Evolutionary conservation across 2,113 vertebrate genomes (phyloP).

Genomic region (Nothocercus nigrocapillus): DNA sequence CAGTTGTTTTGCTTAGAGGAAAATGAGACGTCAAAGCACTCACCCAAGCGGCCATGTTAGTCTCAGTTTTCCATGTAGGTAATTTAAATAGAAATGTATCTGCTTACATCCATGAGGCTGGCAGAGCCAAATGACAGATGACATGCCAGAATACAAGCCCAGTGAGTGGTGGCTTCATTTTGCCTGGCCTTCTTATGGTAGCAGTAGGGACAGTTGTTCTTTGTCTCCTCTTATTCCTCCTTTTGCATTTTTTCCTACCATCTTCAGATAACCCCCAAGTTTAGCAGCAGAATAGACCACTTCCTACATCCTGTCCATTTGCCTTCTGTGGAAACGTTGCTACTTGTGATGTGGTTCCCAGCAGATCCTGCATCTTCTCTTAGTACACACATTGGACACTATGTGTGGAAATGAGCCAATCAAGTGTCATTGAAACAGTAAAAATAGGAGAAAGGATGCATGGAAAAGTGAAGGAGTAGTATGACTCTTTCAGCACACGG

Average conservation of each 20-base stretch:
- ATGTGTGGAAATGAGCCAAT: neutral
- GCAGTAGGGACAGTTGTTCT: neutral
- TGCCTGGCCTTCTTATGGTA: neutral
- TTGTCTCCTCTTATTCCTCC: neutral
- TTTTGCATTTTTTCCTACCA: neutral
- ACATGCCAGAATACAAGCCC: neutral
- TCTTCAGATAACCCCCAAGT: neutral
- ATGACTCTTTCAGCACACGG: neutral
- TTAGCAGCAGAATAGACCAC: neutral
- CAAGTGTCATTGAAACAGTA: neutral
- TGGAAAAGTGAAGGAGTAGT: neutral
- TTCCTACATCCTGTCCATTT: neutral
- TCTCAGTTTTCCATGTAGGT: neutral
- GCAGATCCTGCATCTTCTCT: neutral
- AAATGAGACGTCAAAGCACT: neutral
- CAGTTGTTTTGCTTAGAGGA: neutral
- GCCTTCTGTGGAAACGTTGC: neutral
- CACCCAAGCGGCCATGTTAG: neutral
- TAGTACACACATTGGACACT: neutral
- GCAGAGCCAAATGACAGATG: neutral
- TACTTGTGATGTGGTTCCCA: neutral
- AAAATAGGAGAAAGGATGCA: neutral
- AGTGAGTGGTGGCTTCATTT: neutral
- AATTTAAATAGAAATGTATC: neutral
- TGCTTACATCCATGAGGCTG: neutral